Evolutionary conservation across 2,797 vertebrate genomes (phyloP), one percentile per base, ranked within the genome.

Genomic region (Trachurus trachurus): DNA sequence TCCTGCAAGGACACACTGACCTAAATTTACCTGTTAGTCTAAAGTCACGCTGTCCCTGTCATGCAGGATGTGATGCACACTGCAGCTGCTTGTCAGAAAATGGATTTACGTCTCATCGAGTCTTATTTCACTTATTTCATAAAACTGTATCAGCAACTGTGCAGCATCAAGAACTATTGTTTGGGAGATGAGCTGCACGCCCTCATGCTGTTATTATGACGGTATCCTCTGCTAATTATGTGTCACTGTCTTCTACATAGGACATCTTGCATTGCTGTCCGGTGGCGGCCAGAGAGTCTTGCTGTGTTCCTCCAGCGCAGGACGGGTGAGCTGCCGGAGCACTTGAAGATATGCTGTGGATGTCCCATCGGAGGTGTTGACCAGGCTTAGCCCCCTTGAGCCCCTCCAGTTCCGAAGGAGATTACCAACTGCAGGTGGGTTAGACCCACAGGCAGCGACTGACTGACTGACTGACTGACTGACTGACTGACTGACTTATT

Each of bases 351-450:
- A 62, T 66, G 66, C 73, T 39, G 79, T 86, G 79, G 87, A 88
- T 74, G 82, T 85, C 82, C 66, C 69, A 71, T 89, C 74, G 57
- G 31, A 87, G 86, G 88, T 87, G 87, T 88, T 87, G 92, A 89
- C 89, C 87, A 77, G 84, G 87, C 88, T 93, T 89, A 93, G 92
- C 87, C 90, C 82, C 84, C 76, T 61, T 91, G 85, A 91, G 84
- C 85, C 83, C 66, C 71, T 75, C 79, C 80, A 88, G 89, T 88
- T 93, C 84, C 70, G 60, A 90, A 85, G 78, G 67, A 86, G 90
- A 93, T 94, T 93, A 93, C 82, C 57, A 80, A 80, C 84, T 79
- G 71, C 17, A 80, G 91, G 89, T 87, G 87, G 91, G 85, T 90
- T 76, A 79, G 84, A 88, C 80, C 91, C 72, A 71, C 85, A 85